These are phyloP conservation scores for Epinephelus cyanopodus DNA, from an alignment of 2,113 vertebrate genomes.

Conservation along the genomic window DNA sequence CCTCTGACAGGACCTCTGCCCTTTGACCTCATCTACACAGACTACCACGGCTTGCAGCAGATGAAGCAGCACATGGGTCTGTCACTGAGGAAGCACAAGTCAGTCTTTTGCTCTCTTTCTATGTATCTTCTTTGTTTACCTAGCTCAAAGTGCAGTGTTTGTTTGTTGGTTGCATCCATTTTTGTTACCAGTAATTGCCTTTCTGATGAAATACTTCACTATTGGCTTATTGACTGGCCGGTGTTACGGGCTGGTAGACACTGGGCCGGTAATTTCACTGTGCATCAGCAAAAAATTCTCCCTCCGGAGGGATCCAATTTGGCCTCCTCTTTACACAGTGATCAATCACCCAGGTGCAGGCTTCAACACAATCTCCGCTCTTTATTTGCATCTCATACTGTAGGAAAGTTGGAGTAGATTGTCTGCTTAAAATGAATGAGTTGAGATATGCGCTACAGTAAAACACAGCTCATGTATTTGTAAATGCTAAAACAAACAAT, in stretches of 20 bases:
- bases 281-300: constrained; percentile 47
- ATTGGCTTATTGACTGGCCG: constrained; percentile 45
- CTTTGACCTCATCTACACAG: constrained; percentile 98
- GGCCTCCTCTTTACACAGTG: constrained; percentile 15
- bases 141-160: background rate
- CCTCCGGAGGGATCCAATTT: constrained; percentile 20
- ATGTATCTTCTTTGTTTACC: constrained; percentile 1
- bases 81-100: constrained; percentile 97
- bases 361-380: background rate
- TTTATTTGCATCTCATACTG: background rate
- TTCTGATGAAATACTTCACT: constrained; percentile 22
- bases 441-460: background rate
- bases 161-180: constrained; percentile 7
- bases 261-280: background rate
- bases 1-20: constrained; percentile 92
- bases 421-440: background rate
- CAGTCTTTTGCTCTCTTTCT: constrained; percentile 61
- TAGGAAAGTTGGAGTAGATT: background rate
- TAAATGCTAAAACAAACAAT: constrained; percentile 8
- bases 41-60: constrained; percentile 97
- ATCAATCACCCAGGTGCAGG: constrained; percentile 43
- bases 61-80: constrained; percentile 99
- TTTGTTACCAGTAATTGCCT: constrained; percentile 25
- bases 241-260: background rate
- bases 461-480: background rate